A percentile compares a stretch with the other conserved stretches of the same genome.
These are phyloP conservation scores for Labeo catla DNA, from an alignment of 2,113 vertebrate genomes.

Conservation along the genomic window DNA sequence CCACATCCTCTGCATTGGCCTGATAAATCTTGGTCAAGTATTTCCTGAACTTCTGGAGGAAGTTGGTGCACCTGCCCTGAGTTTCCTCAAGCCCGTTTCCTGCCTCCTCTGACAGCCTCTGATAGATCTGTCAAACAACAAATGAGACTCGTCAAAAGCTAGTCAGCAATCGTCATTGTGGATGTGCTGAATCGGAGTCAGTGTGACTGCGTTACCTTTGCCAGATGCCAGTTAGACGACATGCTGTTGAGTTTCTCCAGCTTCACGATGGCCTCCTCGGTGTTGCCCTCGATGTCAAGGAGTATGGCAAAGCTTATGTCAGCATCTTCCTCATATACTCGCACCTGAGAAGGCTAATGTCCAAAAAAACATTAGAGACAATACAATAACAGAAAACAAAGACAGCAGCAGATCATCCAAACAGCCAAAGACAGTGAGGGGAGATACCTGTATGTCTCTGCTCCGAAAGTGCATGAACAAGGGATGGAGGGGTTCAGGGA, in stretches of 20 bases:
- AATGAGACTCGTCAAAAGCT: neutral
- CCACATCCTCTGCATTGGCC: constrained; percentile 77
- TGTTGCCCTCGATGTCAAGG: constrained; percentile 92
- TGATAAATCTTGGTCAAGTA: constrained; percentile 86
- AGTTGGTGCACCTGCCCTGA: constrained; percentile 86
- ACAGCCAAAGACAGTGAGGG: neutral
- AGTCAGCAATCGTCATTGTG: no score
- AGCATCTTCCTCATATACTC: constrained; percentile 85
- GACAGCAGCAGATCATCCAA: neutral
- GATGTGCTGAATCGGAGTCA: neutral
- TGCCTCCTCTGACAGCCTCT: constrained; percentile 90
- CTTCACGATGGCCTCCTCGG: constrained; percentile 86
- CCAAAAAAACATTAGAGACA: constrained; percentile 5
- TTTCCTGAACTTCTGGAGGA: constrained; percentile 82
- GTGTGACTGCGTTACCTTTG: constrained; percentile 76
- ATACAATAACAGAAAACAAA: neutral
- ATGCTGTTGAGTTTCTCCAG: constrained; percentile 90
- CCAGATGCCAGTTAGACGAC: constrained; percentile 91
- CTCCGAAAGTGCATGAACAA: constrained; percentile 92
- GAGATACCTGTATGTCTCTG: constrained; percentile 88
- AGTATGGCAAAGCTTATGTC: constrained; percentile 83
- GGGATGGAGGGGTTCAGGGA: constrained; percentile 91
- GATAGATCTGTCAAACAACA: constrained; percentile 82
- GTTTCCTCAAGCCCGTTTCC: constrained; percentile 89
- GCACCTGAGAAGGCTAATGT: constrained; percentile 81